Base-by-base conservation (phyloP, 1,140 invertebrate genomes). In the Drosophila chauvacae region DNA sequence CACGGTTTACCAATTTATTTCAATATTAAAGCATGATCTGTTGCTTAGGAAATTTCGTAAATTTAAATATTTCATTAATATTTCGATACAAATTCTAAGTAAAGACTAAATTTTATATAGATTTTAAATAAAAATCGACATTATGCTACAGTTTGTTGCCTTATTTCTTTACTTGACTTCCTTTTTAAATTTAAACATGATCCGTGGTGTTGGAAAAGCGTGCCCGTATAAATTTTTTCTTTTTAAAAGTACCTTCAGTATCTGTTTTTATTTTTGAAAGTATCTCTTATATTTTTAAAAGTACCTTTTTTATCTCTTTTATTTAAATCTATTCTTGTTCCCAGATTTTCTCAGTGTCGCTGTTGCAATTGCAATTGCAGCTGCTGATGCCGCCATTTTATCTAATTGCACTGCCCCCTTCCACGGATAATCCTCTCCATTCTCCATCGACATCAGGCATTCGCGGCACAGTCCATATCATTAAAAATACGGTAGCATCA, bases 321-420 rank as follows among this genome's bases (percentile, higher is more conserved):
- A 37, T 23, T 1, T 55, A 0, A 0, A 9, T 0, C 3, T 2
- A 0, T 37, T 55, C 11, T 3, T n/a, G 1, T 45, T 11, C 2
- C 33, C 33, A n/a, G n/a, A n/a, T 55, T 55, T 23, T 37, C 1
- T 3, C 51, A 39, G 53, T 56, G 53, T 56, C 9, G 33, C 33
- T n/a, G 45, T n/a, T 57, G 58, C 77, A 42, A 26, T 45, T 68
- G 58, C 74, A 41, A 56, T 41, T 62, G 62, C 77, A 62, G 70
- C 71, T 80, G 69, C 77, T 68, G 73, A 73, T 72, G 66, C 73
- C 81, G 69, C 84, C 83, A 87, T 88, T 87, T 87, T 88, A 88
- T 87, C 83, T 87, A 87, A 88, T 88, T 86, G 83, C 83, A 57
- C 70, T 72, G 53, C 66, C 53, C 42, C 42, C 30, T 37, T 10